phyloP scores from a whole-genome alignment of 2,888 invertebrate genomes.

The Pheosia tremula region DNA sequence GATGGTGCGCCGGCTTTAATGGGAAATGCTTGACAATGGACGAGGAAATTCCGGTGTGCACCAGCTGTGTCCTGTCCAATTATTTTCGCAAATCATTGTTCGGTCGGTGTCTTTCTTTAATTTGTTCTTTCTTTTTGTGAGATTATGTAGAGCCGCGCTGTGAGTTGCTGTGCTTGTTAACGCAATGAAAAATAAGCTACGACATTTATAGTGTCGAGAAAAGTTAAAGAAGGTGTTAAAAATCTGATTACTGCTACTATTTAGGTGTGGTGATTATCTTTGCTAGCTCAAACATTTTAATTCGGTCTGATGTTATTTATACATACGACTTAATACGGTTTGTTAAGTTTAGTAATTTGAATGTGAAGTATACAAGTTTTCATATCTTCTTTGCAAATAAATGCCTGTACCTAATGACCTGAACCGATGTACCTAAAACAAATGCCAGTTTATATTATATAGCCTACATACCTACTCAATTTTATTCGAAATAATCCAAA shows the following conservation, averaged over 20 bases:
- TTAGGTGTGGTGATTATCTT: no score
- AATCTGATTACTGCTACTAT: no score
- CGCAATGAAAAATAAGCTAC: neutral
- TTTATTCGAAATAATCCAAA: slow-evolving; percentile 15
- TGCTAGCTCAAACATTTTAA: no score
- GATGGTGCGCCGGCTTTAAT: slow-evolving; percentile 54
- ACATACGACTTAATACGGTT: no score
- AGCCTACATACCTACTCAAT: slow-evolving; percentile 7
- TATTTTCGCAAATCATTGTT: slow-evolving; percentile 63
- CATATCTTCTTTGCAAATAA: no score
- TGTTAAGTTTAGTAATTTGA: no score
- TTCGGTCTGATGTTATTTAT: no score
- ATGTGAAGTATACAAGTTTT: no score
- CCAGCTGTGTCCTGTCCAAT: slow-evolving; percentile 61
- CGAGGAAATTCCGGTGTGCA: slow-evolving; percentile 67
- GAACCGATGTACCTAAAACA: no score
- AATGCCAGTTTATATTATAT: neutral
- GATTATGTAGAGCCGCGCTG: slow-evolving; percentile 6
- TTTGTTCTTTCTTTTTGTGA: slow-evolving; percentile 27
- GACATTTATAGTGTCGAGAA: neutral
- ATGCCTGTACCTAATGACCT: no score
- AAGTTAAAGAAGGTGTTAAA: no score
- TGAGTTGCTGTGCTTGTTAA: neutral
- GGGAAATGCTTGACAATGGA: slow-evolving; percentile 67
- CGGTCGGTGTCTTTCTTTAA: slow-evolving; percentile 40